phyloP scores from a whole-genome alignment of 2,113 vertebrate genomes.

The Hystrix cristata region DNA sequence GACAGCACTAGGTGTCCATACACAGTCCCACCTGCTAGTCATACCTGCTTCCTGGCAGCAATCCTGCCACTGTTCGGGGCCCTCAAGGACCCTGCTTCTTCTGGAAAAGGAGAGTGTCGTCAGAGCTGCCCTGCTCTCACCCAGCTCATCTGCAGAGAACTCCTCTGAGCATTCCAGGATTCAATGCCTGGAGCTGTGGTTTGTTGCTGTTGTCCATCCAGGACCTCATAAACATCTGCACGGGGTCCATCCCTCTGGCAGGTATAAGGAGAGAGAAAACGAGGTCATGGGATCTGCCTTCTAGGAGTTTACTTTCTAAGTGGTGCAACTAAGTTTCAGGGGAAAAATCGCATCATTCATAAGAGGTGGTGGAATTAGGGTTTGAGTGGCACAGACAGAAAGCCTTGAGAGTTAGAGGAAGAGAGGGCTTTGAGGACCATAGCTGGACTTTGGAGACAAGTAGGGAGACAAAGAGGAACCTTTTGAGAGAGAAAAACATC shows the following conservation, averaged over 20 bases:
- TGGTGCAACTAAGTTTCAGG: background rate
- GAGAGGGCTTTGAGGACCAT: background rate
- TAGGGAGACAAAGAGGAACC: background rate
- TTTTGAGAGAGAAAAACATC: background rate
- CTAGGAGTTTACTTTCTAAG: background rate
- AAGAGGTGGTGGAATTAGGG: background rate
- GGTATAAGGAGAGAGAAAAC: background rate
- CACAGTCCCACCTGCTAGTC: background rate
- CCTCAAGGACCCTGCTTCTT: background rate
- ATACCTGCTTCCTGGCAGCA: background rate
- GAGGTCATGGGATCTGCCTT: background rate
- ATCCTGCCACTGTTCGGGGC: background rate
- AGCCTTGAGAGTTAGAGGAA: background rate
- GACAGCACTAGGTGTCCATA: background rate
- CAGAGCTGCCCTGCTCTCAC: rapidly evolving
- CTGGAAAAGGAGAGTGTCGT: background rate
- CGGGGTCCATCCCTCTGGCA: background rate
- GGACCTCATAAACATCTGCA: background rate
- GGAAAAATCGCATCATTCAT: background rate
- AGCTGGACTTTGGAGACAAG: background rate
- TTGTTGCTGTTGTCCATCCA: background rate
- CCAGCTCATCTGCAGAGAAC: background rate
- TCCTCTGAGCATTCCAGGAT: background rate
- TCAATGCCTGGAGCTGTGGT: background rate
- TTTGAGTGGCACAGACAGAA: background rate